phyloP scores from a whole-genome alignment of 2,797 vertebrate species.

The Euthynnus affinis region DNA sequence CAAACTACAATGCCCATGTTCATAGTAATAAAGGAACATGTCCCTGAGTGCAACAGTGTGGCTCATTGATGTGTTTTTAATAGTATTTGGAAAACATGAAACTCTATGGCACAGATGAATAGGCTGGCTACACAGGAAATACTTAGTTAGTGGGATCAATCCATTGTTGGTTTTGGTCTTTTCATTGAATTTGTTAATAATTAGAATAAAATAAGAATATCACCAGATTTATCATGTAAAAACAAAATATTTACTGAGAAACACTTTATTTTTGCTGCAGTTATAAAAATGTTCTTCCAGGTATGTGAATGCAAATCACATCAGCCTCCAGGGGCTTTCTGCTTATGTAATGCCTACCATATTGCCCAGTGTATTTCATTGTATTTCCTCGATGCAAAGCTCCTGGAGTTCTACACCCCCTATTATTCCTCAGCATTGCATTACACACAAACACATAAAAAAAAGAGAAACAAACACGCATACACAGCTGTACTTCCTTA shows the following conservation, averaged over 20 bases:
- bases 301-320: constrained; percentile 30
- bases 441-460: constrained; percentile 24
- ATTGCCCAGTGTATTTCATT: constrained; percentile 12
- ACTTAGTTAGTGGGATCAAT: not conserved
- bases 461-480: constrained; percentile 19
- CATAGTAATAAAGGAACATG: not conserved
- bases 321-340: constrained; percentile 29
- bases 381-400: constrained; percentile 14
- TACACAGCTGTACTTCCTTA: constrained; percentile 26
- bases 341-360: constrained; percentile 36
- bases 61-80: constrained; percentile 13
- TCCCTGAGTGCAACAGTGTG: not conserved
- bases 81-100: constrained; percentile 19
- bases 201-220: too few species aligned
- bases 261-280: constrained; percentile 28
- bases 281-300: constrained; percentile 25
- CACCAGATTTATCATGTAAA: not conserved
- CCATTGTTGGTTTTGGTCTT: not conserved
- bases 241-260: constrained; percentile 19
- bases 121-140: not conserved
- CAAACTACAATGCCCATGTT: not conserved
- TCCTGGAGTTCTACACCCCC: constrained; percentile 18
- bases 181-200: constrained; percentile 6
- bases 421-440: not conserved
- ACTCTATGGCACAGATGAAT: not conserved